A percentile compares a stretch with the other conserved stretches of the same genome.
phyloP scores from a whole-genome alignment of 2,113 vertebrate species.

The Lutjanus erythropterus region DNA sequence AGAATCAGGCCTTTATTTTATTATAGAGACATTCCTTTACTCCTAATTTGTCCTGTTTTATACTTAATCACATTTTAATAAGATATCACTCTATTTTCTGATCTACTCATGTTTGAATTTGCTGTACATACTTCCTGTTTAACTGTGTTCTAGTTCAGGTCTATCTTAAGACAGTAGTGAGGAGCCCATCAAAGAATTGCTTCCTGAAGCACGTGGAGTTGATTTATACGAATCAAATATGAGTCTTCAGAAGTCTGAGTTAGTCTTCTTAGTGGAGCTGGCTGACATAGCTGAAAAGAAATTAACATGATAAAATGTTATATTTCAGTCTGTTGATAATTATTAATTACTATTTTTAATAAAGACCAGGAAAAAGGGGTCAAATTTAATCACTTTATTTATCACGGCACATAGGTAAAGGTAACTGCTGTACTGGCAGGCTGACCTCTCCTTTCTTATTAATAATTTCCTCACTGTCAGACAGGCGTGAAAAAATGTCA shows the following conservation, averaged over 20 bases:
- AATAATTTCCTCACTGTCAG: too few species aligned
- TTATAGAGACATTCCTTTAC: not conserved
- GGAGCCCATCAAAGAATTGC: not conserved
- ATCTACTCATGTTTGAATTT: not conserved
- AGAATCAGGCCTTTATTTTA: not conserved
- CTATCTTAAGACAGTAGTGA: not conserved
- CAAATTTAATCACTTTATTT: too few species aligned
- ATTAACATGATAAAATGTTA: too few species aligned
- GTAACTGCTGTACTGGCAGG: too few species aligned
- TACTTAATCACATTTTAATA: not conserved
- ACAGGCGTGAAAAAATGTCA: not conserved
- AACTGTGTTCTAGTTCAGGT: not conserved
- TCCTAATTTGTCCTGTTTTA: not conserved
- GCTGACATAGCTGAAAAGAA: too few species aligned
- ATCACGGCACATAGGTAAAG: too few species aligned
- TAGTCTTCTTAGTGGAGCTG: not conserved
- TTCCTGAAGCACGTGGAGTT: not conserved
- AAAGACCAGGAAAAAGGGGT: too few species aligned
- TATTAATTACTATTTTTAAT: too few species aligned
- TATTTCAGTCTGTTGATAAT: too few species aligned
- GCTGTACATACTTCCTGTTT: not conserved
- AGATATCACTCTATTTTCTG: not conserved
- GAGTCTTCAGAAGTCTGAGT: not conserved
- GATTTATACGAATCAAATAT: not conserved
- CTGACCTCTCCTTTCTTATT: too few species aligned